Evolutionary conservation across 2,113 vertebrate genomes (phyloP).

Genomic region (Mirza zaza): DNA sequence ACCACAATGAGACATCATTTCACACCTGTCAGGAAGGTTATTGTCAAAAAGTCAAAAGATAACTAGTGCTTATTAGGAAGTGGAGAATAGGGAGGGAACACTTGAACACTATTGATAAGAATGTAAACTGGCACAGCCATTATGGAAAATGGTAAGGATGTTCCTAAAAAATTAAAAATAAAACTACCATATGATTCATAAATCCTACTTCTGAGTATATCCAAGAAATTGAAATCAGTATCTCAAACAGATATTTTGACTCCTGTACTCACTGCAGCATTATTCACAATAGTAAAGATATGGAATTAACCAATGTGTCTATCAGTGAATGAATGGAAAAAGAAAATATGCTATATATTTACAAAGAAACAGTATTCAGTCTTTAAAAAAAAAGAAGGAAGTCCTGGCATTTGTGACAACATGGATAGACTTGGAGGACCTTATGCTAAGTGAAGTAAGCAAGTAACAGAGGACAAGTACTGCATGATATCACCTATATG

Average conservation of each 20-base stretch:
- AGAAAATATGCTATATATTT: neutral
- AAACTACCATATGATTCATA: neutral
- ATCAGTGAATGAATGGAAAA: neutral
- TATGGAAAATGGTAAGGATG: neutral
- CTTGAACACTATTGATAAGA: no score
- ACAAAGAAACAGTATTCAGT: neutral
- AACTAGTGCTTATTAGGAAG: neutral
- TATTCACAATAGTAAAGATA: neutral
- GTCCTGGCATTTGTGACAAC: neutral
- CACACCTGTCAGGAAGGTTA: neutral
- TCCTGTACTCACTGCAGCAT: neutral
- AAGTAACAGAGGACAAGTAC: neutral
- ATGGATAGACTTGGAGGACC: neutral
- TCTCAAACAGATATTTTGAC: neutral
- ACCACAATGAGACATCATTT: neutral
- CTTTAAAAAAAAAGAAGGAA: neutral
- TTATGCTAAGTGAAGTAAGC: neutral
- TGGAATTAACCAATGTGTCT: neutral
- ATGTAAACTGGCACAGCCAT: neutral
- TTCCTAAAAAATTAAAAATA: neutral
- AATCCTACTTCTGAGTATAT: neutral
- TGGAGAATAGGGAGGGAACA: neutral
- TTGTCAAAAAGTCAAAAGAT: neutral
- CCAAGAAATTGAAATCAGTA: neutral
- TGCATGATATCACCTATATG: neutral